Evolutionary conservation across 2,888 invertebrate genomes (phyloP), one percentile per base, ranked within the genome.

Genomic region (Phania funesta): DNA sequence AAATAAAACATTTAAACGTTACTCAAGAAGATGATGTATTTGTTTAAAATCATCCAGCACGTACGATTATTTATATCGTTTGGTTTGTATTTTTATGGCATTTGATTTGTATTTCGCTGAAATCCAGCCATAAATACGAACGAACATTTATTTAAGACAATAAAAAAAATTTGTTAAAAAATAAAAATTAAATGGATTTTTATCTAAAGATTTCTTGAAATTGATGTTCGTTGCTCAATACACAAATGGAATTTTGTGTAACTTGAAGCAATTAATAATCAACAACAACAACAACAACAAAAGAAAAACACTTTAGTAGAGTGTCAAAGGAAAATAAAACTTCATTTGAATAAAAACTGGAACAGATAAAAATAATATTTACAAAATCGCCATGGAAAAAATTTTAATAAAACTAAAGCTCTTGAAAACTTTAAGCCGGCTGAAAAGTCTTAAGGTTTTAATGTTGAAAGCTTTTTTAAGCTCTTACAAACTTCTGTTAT

Each of bases 31-130:
- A 73, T 82, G 82, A 78, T 82, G 78, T 78, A 82, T 78, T 78
- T 82, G 82, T 75, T 75, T 65, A 46, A 82, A 56, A 70, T 78
- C 70, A 78, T 82, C 82, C 78, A 78, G 74, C 82, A 82, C 82
- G 82, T 82, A 82, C 82, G 74, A 78, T 78, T 75, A 75, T 78
- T 81, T 82, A 68, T 73, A 77, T 58, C 54, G 70, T 75, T 80
- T 35, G 58, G 78, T 73, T 80, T 73, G 70, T 75, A 82, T 82
- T 82, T 82, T 78, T 75, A 82, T 82, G 52, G 78, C 78, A 65
- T 82, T 82, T 82, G 82, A 82, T 82, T 82, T 82, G 82, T 74
- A 65, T 78, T 82, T 82, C 78, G 82, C 78, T 82, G 82, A 82
- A 82, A 78, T 60, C 74, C 56, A 70, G 50, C 68, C 82, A 82